These are phyloP conservation scores for Penaeus vannamei DNA, from an alignment of 1,140 invertebrate species.

Conservation along the genomic window DNA sequence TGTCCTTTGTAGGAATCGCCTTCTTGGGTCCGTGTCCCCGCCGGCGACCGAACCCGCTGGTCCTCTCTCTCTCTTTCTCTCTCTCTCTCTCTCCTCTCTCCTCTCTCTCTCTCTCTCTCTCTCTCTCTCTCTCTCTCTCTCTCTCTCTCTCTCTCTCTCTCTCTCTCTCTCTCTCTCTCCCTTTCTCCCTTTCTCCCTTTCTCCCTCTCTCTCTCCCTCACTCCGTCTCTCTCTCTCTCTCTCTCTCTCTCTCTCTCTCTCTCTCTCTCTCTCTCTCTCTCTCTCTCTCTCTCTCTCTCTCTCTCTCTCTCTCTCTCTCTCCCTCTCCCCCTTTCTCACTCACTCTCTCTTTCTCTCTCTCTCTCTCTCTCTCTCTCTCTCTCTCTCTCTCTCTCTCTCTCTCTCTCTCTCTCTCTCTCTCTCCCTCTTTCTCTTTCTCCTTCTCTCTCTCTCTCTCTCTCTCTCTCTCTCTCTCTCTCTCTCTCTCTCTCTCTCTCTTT, in stretches of 20 bases:
- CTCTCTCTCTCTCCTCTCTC: too few relatives aligned
- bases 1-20: too few relatives aligned
- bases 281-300: not conserved
- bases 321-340: too few relatives aligned
- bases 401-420: constrained; percentile 6
- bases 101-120: constrained; percentile 13
- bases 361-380: not conserved
- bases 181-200: not conserved
- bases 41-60: too few relatives aligned
- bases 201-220: not conserved
- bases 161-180: not conserved
- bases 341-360: not conserved
- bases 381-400: constrained; percentile 3
- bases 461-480: not conserved
- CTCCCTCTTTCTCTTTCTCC: not conserved
- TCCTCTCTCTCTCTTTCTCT: too few relatives aligned
- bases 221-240: not conserved
- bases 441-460: not conserved
- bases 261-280: not conserved
- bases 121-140: constrained; percentile 13
- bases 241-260: constrained; percentile 6
- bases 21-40: too few relatives aligned
- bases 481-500: not conserved
- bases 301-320: not conserved
- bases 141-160: not conserved